phyloP scores from a whole-genome alignment of 2,113 vertebrate species.

The Choloepus hoffmanni region DNA sequence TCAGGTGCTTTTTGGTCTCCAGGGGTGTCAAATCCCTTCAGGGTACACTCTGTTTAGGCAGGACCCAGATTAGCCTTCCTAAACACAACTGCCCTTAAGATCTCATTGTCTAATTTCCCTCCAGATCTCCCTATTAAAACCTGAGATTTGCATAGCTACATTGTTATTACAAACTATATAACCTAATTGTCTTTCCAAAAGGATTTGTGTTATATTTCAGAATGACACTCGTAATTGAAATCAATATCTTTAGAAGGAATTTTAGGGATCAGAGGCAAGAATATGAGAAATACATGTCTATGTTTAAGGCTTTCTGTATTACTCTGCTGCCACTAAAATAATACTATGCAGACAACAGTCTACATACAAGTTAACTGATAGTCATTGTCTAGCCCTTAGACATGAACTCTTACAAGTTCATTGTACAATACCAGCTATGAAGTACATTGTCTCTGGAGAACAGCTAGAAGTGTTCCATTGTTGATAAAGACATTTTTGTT shows the following conservation, averaged over 20 bases:
- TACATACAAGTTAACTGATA: neutral
- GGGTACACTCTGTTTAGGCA: too few relatives aligned
- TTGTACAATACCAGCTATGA: neutral
- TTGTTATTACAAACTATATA: neutral
- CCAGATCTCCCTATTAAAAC: too few relatives aligned
- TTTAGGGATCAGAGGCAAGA: neutral
- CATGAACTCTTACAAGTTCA: neutral
- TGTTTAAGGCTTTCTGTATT: neutral
- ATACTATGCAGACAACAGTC: too few relatives aligned
- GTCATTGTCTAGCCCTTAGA: neutral
- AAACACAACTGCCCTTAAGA: too few relatives aligned
- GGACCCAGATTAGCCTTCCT: too few relatives aligned
- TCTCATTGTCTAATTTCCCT: too few relatives aligned
- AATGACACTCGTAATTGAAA: neutral
- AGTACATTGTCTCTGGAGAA: neutral
- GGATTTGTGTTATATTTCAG: neutral
- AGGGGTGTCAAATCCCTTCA: too few relatives aligned
- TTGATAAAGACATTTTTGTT: neutral
- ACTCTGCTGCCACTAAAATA: neutral
- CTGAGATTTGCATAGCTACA: neutral
- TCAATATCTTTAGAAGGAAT: neutral
- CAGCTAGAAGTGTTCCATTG: too few relatives aligned
- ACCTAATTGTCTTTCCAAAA: neutral
- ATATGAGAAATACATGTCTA: neutral
- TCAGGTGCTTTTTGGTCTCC: too few relatives aligned